Base-by-base conservation (phyloP, 2,888 invertebrate species). In the Caenorhabditis auriculariae region DNA sequence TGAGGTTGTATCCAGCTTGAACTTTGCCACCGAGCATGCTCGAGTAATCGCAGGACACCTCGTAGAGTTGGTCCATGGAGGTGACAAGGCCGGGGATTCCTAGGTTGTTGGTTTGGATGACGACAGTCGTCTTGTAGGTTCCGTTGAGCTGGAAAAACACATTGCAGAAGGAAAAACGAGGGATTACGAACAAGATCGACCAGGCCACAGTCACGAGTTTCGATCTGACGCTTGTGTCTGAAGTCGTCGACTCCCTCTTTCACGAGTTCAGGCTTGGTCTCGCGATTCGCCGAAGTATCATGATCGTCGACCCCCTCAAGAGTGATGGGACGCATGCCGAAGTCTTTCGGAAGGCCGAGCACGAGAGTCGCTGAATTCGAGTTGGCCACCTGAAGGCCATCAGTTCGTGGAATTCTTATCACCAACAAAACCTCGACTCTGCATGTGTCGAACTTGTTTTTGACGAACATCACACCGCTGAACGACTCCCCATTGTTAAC, bases 61-160 rank as follows among this genome's bases (percentile, higher is more conserved):
- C 75, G 56, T 80, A 81, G 26, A 81, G 75, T 56, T 79, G 76
- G 57, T 81, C 81, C 76, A 75, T 78, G 5, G 77, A 77, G 24
- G 81, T 81, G 26, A 81, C 81, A 15, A 81, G 72, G 42, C 76
- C 81, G 19, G 81, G 81, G 45, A 81, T 81, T 37, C 81, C 81
- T 35, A 81, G 67, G 54, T 81, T 81, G 70, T 81, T 81, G 12
- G 80, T 78, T 65, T 81, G 81, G 37, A 81, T 76, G 49, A 81
- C 81, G 9, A 81, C 74, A 27, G 78, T 79, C 7, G 78, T 75
- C 56, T 69, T 72, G 72, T 80, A 81, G 29, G 77, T 81, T 45
- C 80, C 80, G 59, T 81, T 80, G 42, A 63, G 45, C 62, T 62
- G 28, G 27, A 66, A 54, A n/a, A 2, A 19, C 3, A 41, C 7